Evolutionary conservation across 1,140 invertebrate species (phyloP).

Genomic region (Oncopeltus fasciatus): DNA sequence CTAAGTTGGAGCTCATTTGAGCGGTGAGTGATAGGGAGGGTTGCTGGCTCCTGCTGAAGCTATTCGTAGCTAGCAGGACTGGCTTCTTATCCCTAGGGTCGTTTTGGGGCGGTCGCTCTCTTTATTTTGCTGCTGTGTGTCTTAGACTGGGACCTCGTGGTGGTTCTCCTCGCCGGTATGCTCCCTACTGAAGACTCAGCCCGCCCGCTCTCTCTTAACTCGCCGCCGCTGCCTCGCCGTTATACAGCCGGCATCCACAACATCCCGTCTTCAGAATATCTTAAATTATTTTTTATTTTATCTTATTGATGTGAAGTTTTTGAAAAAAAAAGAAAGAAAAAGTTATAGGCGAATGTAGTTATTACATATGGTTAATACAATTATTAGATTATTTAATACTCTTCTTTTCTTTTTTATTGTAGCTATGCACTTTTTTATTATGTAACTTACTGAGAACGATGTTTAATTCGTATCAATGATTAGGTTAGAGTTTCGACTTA

Average conservation of each 20-base stretch:
- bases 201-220: not conserved
- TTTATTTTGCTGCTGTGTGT: slow-evolving; percentile 25
- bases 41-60: not conserved
- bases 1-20: too few relatives aligned
- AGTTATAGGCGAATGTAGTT: not conserved
- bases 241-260: not conserved
- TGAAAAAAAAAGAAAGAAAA: not conserved
- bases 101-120: not conserved
- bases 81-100: not conserved
- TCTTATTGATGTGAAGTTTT: not conserved
- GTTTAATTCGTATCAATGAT: not conserved
- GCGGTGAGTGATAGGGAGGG: too few relatives aligned
- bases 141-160: slow-evolving; percentile 53
- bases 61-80: too few relatives aligned
- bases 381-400: slow-evolving; percentile 1
- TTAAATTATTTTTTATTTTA: slow-evolving; percentile 2
- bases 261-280: too few relatives aligned
- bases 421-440: not conserved
- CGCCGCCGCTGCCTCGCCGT: not conserved
- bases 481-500: slow-evolving; percentile 3
- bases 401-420: slow-evolving; percentile 6
- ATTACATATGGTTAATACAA: not conserved
- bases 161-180: slow-evolving; percentile 62
- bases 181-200: slow-evolving; percentile 50
- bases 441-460: not conserved